Evolutionary conservation across 2,797 vertebrate genomes (phyloP).

Genomic region (Aldrovandia affinis): DNA sequence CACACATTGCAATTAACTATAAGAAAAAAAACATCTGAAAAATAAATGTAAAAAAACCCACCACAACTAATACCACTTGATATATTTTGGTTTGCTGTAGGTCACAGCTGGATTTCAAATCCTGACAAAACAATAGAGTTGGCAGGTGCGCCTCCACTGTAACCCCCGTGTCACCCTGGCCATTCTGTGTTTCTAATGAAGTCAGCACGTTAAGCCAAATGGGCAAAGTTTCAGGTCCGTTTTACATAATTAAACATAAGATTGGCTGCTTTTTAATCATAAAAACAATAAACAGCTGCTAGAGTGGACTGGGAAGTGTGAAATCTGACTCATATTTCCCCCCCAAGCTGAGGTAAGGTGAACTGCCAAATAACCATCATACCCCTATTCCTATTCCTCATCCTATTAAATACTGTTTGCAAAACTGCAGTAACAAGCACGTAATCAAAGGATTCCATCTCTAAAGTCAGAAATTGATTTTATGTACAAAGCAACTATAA

Average conservation of each 20-base stretch:
- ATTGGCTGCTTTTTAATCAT: not conserved
- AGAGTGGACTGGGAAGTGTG: not conserved
- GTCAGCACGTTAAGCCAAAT: not conserved
- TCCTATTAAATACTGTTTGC: not conserved
- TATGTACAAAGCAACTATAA: not conserved
- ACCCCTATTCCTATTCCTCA: not conserved
- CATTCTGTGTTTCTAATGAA: not conserved
- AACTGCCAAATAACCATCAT: not conserved
- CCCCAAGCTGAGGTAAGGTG: slow-evolving; percentile 11
- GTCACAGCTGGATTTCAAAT: not conserved
- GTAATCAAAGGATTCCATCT: not conserved
- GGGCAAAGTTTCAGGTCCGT: not conserved
- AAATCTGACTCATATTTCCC: slow-evolving; percentile 20
- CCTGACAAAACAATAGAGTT: not conserved
- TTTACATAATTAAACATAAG: not conserved
- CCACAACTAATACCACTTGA: not conserved
- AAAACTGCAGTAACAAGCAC: not conserved
- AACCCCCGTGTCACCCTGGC: not conserved
- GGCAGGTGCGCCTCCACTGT: not conserved
- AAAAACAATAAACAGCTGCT: not conserved
- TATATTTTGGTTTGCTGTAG: not conserved
- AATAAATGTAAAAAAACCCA: not conserved
- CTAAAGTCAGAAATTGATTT: not conserved
- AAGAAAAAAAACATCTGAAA: not conserved
- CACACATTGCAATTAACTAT: not conserved